These are phyloP conservation scores for Phrixothrix hirtus DNA, from an alignment of 2,888 invertebrate genomes.

Conservation along the genomic window DNA sequence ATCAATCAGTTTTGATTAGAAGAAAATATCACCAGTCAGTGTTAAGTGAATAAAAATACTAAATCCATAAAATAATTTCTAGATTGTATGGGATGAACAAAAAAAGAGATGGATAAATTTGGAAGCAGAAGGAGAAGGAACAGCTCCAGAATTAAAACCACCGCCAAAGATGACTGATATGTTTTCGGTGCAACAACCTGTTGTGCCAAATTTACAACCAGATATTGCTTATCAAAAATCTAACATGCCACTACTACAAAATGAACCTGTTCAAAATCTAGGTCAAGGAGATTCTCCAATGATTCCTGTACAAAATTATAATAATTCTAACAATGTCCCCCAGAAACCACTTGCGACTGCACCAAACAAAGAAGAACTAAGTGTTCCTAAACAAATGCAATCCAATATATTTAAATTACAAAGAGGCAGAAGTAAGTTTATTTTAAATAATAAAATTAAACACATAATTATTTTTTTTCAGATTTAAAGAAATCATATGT, in stretches of 20 bases:
- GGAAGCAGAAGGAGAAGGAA: constrained; percentile 69
- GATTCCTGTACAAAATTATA: constrained; percentile 5
- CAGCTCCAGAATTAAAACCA: constrained; percentile 61
- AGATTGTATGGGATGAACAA: constrained; percentile 94
- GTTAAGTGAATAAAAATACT: no score
- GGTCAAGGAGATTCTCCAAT: constrained; percentile 3
- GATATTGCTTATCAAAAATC: constrained; percentile 16
- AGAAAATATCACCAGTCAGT: no score
- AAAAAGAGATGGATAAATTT: constrained; percentile 85
- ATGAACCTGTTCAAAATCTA: constrained; percentile 1
- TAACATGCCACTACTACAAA: not conserved
- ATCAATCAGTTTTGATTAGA: no score
- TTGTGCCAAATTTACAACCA: constrained; percentile 40
- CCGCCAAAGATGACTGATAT: constrained; percentile 72
- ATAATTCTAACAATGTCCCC: constrained; percentile 1
- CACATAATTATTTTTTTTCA: constrained; percentile 49
- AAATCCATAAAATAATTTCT: no score
- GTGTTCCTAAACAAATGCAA: constrained; percentile 43
- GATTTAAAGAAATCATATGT: constrained; percentile 86
- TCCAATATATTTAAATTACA: constrained; percentile 82
- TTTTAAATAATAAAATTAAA: not conserved
- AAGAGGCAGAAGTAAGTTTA: constrained; percentile 71
- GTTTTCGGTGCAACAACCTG: constrained; percentile 35
- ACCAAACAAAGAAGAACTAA: constrained; percentile 18
- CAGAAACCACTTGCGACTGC: not conserved